Evolutionary conservation across 2,113 vertebrate genomes (phyloP).

Genomic region (Sardina pilchardus): DNA sequence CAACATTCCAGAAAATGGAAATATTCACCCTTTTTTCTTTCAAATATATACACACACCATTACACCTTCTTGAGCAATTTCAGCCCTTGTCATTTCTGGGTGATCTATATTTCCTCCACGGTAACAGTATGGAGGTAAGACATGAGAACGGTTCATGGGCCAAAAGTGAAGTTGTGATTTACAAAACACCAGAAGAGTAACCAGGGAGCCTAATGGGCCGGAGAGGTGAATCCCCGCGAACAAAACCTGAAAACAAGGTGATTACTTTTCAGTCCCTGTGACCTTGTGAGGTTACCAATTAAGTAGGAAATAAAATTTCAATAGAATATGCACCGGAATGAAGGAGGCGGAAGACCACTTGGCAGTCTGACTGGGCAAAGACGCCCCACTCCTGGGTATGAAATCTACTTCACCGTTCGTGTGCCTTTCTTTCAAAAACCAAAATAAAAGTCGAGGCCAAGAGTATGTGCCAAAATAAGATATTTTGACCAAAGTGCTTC

Average conservation of each 20-base stretch:
- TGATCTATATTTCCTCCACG: slow-evolving; percentile 5
- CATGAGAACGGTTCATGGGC: background rate
- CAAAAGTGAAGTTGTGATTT: background rate
- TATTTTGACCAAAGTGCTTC: background rate
- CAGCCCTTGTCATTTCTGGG: slow-evolving; percentile 50
- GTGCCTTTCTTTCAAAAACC: background rate
- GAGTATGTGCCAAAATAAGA: background rate
- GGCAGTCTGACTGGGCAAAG: slow-evolving; percentile 4
- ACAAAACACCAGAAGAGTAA: background rate
- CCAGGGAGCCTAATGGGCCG: background rate
- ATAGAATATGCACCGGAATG: background rate
- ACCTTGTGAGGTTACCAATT: background rate
- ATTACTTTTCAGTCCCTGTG: background rate
- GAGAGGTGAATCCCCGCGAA: background rate
- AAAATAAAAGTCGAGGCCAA: background rate
- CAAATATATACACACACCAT: slow-evolving; percentile 24
- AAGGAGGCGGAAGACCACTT: background rate
- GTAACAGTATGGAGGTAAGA: background rate
- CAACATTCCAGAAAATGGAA: slow-evolving; percentile 48
- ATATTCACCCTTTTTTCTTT: slow-evolving; percentile 19
- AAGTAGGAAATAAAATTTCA: background rate
- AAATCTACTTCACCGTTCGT: background rate
- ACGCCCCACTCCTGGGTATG: background rate
- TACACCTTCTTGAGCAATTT: slow-evolving; percentile 23
- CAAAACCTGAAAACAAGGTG: background rate